Conservation (phyloP, 2,797 vertebrate genomes). For the Fistularia commersonii region DNA sequence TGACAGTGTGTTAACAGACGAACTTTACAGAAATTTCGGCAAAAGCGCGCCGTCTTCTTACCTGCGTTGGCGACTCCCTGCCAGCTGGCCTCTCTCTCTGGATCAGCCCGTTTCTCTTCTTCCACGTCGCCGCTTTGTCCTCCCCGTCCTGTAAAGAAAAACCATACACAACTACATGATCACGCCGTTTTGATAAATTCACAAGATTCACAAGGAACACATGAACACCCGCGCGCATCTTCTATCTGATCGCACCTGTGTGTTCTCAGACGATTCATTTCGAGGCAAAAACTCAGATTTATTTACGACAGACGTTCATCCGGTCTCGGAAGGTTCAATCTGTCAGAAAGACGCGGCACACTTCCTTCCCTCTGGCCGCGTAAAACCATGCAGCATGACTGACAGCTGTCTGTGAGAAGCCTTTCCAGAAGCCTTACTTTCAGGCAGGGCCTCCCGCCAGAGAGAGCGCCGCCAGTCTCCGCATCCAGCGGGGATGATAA, state of each 20-base stretch:
- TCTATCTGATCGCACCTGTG: too few relatives aligned
- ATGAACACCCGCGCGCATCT: too few relatives aligned
- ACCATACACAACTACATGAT: not conserved
- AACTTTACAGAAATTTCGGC: slow-evolving; percentile 20
- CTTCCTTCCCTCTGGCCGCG: too few relatives aligned
- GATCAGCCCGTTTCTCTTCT: slow-evolving; percentile 73
- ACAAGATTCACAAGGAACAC: too few relatives aligned
- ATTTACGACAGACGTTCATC: too few relatives aligned
- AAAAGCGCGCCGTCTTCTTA: slow-evolving; percentile 19
- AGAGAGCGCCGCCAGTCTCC: slow-evolving; percentile 26
- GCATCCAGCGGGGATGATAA: slow-evolving; percentile 42
- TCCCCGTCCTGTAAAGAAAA: slow-evolving; percentile 49
- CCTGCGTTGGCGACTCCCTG: slow-evolving; percentile 72
- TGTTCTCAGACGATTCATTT: too few relatives aligned
- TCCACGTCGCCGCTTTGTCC: slow-evolving; percentile 52
- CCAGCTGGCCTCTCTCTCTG: slow-evolving; percentile 74
- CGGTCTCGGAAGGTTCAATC: too few relatives aligned
- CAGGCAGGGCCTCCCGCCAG: slow-evolving; percentile 3
- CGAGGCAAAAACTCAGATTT: too few relatives aligned
- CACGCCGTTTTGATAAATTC: too few relatives aligned
- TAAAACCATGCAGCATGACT: too few relatives aligned
- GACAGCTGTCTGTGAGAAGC: too few relatives aligned
- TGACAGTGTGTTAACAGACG: not conserved
- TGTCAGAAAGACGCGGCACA: too few relatives aligned
- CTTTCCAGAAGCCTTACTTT: not conserved